These are phyloP conservation scores for Artemisiospiza belli DNA, from an alignment of 2,113 vertebrate species.

Conservation along the genomic window DNA sequence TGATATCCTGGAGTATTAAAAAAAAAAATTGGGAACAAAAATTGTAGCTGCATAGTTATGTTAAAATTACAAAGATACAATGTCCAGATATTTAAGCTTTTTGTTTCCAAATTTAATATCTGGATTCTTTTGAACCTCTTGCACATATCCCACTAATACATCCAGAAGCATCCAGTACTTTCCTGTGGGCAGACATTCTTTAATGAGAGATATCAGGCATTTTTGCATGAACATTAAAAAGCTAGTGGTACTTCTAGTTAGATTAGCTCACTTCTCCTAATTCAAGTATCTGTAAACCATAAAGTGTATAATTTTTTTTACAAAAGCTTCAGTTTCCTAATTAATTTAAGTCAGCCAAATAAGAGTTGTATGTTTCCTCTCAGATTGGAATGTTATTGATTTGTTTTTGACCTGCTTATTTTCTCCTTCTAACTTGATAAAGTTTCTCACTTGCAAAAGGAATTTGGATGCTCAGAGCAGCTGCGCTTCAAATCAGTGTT, in stretches of 20 bases:
- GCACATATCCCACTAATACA: background rate
- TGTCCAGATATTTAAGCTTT: background rate
- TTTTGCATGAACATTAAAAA: background rate
- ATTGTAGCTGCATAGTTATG: background rate
- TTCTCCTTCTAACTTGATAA: background rate
- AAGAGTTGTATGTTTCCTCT: fast-evolving
- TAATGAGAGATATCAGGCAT: background rate
- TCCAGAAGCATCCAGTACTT: background rate
- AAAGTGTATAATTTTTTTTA: background rate
- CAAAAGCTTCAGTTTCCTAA: background rate
- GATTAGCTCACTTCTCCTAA: background rate
- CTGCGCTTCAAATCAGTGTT: background rate
- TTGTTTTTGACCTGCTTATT: background rate
- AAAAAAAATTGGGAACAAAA: background rate
- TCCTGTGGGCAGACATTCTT: background rate
- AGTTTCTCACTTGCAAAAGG: background rate
- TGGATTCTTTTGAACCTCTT: background rate
- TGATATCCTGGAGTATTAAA: background rate
- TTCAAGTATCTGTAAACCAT: background rate
- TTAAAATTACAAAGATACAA: background rate
- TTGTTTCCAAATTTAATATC: background rate
- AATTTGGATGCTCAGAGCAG: background rate
- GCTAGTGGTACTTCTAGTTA: background rate
- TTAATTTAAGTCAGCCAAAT: background rate
- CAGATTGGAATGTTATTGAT: background rate